These are phyloP conservation scores for Euura lappo DNA, from an alignment of 1,140 invertebrate species.

Conservation along the genomic window DNA sequence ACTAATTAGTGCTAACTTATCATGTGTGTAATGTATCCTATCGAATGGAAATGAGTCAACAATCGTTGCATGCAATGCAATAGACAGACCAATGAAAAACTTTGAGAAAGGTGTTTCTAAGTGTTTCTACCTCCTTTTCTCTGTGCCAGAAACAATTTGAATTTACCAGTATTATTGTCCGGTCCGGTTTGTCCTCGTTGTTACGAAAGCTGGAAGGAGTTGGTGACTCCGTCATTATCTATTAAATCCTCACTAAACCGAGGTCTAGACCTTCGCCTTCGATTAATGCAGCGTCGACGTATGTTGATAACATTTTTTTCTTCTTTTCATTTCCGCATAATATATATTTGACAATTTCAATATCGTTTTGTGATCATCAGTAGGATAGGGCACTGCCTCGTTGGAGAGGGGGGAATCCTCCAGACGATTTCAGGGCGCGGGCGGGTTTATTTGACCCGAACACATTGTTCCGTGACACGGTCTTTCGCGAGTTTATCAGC, in stretches of 20 bases:
- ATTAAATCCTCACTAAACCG: not conserved
- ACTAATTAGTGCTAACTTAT: no score
- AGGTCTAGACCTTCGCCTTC: not conserved
- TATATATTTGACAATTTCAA: not conserved
- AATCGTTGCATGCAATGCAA: no score
- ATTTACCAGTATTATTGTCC: constrained; percentile 45
- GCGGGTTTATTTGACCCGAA: not conserved
- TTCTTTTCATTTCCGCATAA: not conserved
- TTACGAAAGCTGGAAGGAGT: constrained; percentile 40
- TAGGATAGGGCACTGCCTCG: no score
- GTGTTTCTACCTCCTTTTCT: not conserved
- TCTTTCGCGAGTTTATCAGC: not conserved
- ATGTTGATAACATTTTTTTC: not conserved
- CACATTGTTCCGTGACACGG: not conserved
- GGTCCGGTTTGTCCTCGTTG: constrained; percentile 45
- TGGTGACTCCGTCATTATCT: constrained; percentile 54
- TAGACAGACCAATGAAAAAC: no score
- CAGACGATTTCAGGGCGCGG: not conserved
- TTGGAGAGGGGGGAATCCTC: no score
- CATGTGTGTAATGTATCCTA: no score
- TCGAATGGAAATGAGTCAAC: no score
- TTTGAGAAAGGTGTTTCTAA: not conserved
- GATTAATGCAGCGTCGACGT: not conserved
- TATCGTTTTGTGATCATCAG: no score
- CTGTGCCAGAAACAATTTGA: not conserved